A percentile compares a stretch with the other conserved stretches of the same genome.
phyloP scores from a whole-genome alignment of 30 jellyfish, hydroid and myxozoan species.

The Hydractinia symbiolongicarpus region DNA sequence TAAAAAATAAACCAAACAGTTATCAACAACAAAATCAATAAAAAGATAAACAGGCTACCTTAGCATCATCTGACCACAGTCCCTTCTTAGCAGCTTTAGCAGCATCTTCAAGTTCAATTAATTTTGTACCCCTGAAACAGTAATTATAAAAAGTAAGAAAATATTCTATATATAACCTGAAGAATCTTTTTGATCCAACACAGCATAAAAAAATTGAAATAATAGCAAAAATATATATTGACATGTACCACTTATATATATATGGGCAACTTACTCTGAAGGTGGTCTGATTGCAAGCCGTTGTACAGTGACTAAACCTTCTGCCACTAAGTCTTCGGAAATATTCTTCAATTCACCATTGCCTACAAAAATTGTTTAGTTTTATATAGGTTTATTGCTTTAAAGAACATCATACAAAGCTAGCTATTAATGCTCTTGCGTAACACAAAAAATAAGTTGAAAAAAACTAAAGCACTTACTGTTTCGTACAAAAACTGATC shows the following conservation, averaged over 20 bases:
- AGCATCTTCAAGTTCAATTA: conserved; percentile 68
- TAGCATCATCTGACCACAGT: conserved; percentile 82
- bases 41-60: conserved; percentile 35
- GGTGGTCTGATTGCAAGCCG: conserved; percentile 73
- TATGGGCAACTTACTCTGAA: conserved; percentile 62
- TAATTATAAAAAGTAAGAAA: background rate
- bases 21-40: background rate
- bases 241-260: background rate
- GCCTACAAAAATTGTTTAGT: conserved; percentile 19
- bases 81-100: conserved; percentile 83
- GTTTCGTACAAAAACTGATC: conserved; percentile 58
- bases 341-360: conserved; percentile 61
- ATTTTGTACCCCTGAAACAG: conserved; percentile 15
- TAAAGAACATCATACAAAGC: background rate
- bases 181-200: background rate
- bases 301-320: conserved; percentile 84
- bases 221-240: background rate
- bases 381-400: background rate
- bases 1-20: background rate
- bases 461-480: conserved; percentile 30
- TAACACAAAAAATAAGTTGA: background rate
- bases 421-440: background rate
- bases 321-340: conserved; percentile 79
- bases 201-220: background rate
- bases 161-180: background rate